Base-by-base conservation (phyloP, 2,888 invertebrate species). In the Macrosoma leucophasiata region DNA sequence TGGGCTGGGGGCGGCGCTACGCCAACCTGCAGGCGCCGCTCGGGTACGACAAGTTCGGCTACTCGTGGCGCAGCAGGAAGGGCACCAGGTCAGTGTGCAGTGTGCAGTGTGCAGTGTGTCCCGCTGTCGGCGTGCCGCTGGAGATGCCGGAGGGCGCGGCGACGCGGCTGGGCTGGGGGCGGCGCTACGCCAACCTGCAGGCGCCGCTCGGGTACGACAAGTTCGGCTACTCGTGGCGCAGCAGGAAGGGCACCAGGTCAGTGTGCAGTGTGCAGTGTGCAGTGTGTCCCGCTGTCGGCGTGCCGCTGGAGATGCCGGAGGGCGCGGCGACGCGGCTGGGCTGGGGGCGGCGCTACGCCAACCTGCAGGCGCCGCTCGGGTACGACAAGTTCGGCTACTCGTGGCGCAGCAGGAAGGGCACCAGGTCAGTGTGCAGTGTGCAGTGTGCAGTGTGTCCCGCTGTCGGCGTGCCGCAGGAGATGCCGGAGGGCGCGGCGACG, bases 321-420 rank as follows among this genome's bases (percentile, higher is more conserved):
- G 94, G 96, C 28, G 92, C 96, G 6, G 97, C 97, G 3, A 88
- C 93, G 2, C 88, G 99, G 35, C 85, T 99, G 13, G 99, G 99
- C 36, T 99, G 97, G 97, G 95, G 95, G 8, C 96, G 98, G 52
- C 91, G 94, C 54, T 93, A 96, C 76, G 96, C 95, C 21, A 98
- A 98, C 84, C 84, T 99, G 43, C 98, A 99, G 82, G 93, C 94
- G 14, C 98, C 98, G 14, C 87, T 98, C 39, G 99, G 99, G 0
- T 99, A 98, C 76, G 98, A 98, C 82, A 97, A 97, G 84, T 99
- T 98, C 74, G 97, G 97, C 4, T 99, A 99, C 78, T 95, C 96
- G 0, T 99, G 97, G 97, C 87, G 99, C 52, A 98, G 98, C 5
- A 85, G 90, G 13, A 91, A 90, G 64, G 91, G 91, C 1, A 91